These are phyloP conservation scores for Trichogramma pretiosum DNA, from an alignment of 1,140 invertebrate species.

Conservation along the genomic window DNA sequence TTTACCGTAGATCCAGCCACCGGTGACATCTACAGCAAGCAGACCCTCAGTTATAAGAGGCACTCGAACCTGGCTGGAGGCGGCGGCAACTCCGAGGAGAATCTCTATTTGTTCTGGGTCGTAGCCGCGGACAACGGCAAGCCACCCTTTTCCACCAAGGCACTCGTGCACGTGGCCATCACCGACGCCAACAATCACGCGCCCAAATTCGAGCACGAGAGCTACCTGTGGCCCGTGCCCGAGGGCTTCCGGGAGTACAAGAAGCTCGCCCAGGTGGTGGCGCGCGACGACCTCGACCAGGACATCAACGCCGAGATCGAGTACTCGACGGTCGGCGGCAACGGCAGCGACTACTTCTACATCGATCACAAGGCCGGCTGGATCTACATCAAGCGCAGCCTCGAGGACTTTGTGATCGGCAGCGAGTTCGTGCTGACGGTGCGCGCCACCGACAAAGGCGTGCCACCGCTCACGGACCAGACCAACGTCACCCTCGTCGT, in stretches of 20 bases:
- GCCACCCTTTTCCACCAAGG: conserved; percentile 79
- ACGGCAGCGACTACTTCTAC: conserved; percentile 68
- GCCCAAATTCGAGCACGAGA: conserved; percentile 64
- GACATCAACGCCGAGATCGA: conserved; percentile 81
- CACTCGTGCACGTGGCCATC: conserved; percentile 75
- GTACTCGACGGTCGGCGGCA: conserved; percentile 68
- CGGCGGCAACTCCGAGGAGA: conserved; percentile 88
- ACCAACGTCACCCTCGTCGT: conserved; percentile 66
- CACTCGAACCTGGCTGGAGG: conserved; percentile 59
- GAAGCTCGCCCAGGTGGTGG: conserved; percentile 61
- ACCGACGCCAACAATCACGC: conserved; percentile 85
- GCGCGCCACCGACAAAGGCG: conserved; percentile 72
- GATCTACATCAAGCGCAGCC: conserved; percentile 60
- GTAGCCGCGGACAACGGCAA: conserved; percentile 88
- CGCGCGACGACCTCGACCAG: conserved; percentile 68
- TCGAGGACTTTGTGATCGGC: conserved; percentile 49
- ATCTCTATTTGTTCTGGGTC: conserved; percentile 75
- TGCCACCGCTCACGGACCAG: conserved; percentile 72
- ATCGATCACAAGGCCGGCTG: conserved; percentile 70
- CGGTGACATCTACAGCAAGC: conserved; percentile 82
- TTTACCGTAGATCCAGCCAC: conserved; percentile 85
- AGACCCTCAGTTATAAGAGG: conserved; percentile 71
- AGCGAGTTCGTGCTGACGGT: conserved; percentile 58
- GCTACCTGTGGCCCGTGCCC: conserved; percentile 75
- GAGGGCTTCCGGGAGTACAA: conserved; percentile 64